Evolutionary conservation across 2,888 invertebrate genomes (phyloP), one percentile per base, ranked within the genome.

Genomic region (Ectobius pallidus): DNA sequence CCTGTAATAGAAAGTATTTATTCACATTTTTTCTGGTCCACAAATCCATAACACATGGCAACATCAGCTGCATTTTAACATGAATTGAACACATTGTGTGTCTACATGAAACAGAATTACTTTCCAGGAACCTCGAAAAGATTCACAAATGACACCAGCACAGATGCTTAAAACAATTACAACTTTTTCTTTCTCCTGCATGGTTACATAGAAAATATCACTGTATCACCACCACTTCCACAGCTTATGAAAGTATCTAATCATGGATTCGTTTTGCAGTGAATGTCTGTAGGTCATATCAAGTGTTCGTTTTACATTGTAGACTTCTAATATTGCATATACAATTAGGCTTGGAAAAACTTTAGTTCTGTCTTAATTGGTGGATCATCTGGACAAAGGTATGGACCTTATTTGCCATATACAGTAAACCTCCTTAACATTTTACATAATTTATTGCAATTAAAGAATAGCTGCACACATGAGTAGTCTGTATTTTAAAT

Each of bases 31-130:
- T 30, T 30, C 14, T 68, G 71, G 82, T 81, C 81, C 82, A 82
- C 78, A 82, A 83, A 83, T 83, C 82, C 82, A 83, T 83, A 82
- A 83, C 82, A 82, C 82, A 78, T 79, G 80, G 78, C 75, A 74
- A 73, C 72, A 73, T 75, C 34, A 39, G 55, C 70, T 73, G 72
- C 72, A 42, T 42, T 30, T n/a, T 62, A 55, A 69, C 25, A n/a
- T n/a, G n/a, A n/a, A n/a, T n/a, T 34, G 11, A 34, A 34, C 34
- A 34, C 11, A 34, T 34, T 34, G 11, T 22, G 27, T 69, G 39
- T 69, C 3, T 58, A 6, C 18, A 34, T 2, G 25, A 63, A 25
- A 16, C 20, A 22, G 25, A 20, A 9, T 63, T 20, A 63, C 25
- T 7, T 63, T 39, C 25, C 22, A 63, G 63, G 52, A 52, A 63